Base-by-base conservation (phyloP, 2,797 vertebrate genomes). In the Epinephelus coioides region DNA sequence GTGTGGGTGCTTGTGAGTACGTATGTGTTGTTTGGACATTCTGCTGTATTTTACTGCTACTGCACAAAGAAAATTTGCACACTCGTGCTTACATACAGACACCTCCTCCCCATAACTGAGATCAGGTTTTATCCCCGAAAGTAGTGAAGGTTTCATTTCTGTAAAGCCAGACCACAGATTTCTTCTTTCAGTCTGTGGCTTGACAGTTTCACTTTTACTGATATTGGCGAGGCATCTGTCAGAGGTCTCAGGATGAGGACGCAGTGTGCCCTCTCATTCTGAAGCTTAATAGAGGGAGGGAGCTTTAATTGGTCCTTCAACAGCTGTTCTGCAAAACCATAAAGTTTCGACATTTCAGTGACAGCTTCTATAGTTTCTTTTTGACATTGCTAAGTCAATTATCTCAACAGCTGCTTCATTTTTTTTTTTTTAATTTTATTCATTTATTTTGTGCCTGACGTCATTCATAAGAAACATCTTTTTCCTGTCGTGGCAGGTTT, bases 21-120 rank as follows among this genome's bases (percentile, higher is more conserved):
- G 7, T 27, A 25, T 51, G 69, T 61, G 68, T 55, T 49, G 49
- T 66, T 78, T 63, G n/a, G n/a, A 51, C 67, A 76, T 69, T 64
- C 57, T 68, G 21, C 55, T 61, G 27, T 3, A 47, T 65, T 40
- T 69, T 59, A 66, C 38, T 65, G 59, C 38, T 13, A 40, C 27
- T 30, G 27, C 27, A 30, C n/a, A 19, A 30, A 67, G 21, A 25
- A 44, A 40, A 44, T 43, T 27, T 40, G 19, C 25, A 47, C 38
- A 54, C 34, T 34, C 8, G 1, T 34, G 7, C 34, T 34, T 34
- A 34, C 49, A 23, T 25, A 49, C n/a, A 40, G 46, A 68, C 27
- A 19, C 19, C 7, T 59, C 9, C 54, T 78, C 43, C 38, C 8
- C 2, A 19, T 54, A 55, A 53, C 25, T 40, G 62, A 43, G 21